Conservation (phyloP, 2,888 invertebrate species). For the Slavum lentiscoides region DNA sequence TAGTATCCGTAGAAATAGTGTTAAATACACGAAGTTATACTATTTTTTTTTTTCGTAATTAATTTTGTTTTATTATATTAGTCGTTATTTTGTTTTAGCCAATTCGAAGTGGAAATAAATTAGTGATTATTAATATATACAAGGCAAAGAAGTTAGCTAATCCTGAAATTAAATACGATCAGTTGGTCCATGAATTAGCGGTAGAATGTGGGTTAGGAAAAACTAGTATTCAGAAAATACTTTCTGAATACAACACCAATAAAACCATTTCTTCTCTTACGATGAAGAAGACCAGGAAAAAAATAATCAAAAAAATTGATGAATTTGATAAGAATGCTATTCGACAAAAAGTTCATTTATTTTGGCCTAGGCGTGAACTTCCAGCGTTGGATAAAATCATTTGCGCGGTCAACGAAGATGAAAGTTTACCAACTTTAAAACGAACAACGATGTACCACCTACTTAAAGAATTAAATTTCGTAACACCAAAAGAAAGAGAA, state of each 20-base stretch:
- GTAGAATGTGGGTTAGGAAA: background rate
- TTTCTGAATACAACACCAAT: background rate
- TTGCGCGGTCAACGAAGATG: background rate
- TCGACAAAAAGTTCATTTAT: background rate
- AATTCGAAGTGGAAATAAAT: background rate
- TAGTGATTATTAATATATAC: background rate
- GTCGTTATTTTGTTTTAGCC: background rate
- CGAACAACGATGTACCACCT: constrained; percentile 7
- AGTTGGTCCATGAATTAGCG: background rate
- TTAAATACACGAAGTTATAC: too few species aligned
- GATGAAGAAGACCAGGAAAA: background rate
- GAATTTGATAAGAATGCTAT: constrained; percentile 16
- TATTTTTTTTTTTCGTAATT: too few species aligned
- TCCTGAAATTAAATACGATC: background rate
- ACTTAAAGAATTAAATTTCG: constrained; percentile 10
- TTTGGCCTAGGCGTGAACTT: background rate
- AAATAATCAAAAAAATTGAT: background rate
- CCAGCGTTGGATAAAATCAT: constrained; percentile 11
- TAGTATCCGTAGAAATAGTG: too few species aligned
- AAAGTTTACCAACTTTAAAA: background rate
- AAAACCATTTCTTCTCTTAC: background rate
- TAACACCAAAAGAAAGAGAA: background rate
- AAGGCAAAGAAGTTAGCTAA: background rate
- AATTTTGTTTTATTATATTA: too few species aligned
- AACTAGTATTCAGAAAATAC: background rate